Base-by-base conservation (phyloP, 2,888 invertebrate genomes). In the Meta bourneti region DNA sequence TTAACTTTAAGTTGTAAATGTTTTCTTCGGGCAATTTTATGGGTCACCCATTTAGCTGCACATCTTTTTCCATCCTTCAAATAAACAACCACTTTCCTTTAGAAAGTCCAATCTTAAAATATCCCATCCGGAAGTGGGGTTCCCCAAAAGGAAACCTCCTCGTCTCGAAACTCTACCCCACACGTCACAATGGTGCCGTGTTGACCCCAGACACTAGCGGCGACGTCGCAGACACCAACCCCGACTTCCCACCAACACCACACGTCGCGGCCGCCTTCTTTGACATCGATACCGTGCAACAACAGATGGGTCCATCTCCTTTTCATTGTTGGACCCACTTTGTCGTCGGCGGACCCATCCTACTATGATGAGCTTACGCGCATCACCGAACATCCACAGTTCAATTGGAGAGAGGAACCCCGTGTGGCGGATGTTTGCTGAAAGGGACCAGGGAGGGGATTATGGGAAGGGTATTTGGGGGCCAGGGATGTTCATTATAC, bases 261-360 rank as follows among this genome's bases (percentile, higher is more conserved):
- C 75, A 83, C 79, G 69, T 13, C 61, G 75, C 77, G 70, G 80
- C 54, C 11, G 71, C 71, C 61, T 52, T 78, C 82, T 86, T 87
- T 91, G 91, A 86, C 91, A 91, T 90, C 79, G 90, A 85, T 82
- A 84, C 77, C 61, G 51, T 20, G 83, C 72, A 90, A 90, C 89
- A 90, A 84, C 89, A 90, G 89, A 90, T 90, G 89, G 83, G 89
- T 19, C 48, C 74, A 88, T 49, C 75, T 74, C 74, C 49, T 34
- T 77, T 74, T 74, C 88, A 20, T 69, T 80, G 54, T 54, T 54
- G 54, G 52, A n/a, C 82, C 85, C 84, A 48, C 81, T 83, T 83
- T 89, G 83, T 78, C 61, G 13, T 16, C 16, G 34, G 7, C 8
- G 54, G 72, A 54, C 48, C 88, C 90, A 69, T 86, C 86, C 91